These are phyloP conservation scores for Parazoanthus darwini DNA, from an alignment of 92 coral and sea anemone species.

Conservation along the genomic window DNA sequence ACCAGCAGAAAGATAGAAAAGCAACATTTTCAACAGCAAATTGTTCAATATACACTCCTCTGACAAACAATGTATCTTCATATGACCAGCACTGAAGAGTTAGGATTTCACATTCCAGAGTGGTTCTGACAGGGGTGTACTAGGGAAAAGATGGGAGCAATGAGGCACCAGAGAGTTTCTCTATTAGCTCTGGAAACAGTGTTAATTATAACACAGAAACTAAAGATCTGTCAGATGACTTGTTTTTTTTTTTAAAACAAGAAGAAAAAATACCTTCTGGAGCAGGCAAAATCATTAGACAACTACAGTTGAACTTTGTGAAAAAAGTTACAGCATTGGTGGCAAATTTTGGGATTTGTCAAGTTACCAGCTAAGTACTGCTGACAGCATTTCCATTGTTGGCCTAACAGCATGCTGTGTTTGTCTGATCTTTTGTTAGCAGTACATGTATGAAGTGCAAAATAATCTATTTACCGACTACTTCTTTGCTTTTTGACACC, in stretches of 20 bases:
- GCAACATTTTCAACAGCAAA: neutral
- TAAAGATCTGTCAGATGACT: too few relatives aligned
- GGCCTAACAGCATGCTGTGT: neutral
- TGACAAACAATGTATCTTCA: constrained; percentile 7
- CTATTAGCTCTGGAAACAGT: neutral
- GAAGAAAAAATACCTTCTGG: too few relatives aligned
- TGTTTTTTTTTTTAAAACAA: too few relatives aligned
- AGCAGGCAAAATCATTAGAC: too few relatives aligned
- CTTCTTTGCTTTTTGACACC: constrained; percentile 60
- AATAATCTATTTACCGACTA: constrained; percentile 2
- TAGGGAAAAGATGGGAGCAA: too few relatives aligned
- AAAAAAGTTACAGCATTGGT: too few relatives aligned
- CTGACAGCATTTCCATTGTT: too few relatives aligned
- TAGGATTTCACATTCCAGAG: neutral
- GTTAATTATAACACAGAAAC: too few relatives aligned
- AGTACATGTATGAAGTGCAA: neutral
- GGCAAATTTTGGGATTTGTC: too few relatives aligned
- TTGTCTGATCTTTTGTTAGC: too few relatives aligned
- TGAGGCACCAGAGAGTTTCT: neutral
- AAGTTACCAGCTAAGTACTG: too few relatives aligned
- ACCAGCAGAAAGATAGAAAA: neutral
- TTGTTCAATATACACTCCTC: neutral
- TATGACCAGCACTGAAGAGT: constrained; percentile 17
- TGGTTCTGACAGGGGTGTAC: neutral
- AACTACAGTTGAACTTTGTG: too few relatives aligned